A percentile compares a stretch with the other conserved stretches of the same genome.
Conservation (phyloP, 2,113 vertebrate genomes). For the Danio rerio region DNA sequence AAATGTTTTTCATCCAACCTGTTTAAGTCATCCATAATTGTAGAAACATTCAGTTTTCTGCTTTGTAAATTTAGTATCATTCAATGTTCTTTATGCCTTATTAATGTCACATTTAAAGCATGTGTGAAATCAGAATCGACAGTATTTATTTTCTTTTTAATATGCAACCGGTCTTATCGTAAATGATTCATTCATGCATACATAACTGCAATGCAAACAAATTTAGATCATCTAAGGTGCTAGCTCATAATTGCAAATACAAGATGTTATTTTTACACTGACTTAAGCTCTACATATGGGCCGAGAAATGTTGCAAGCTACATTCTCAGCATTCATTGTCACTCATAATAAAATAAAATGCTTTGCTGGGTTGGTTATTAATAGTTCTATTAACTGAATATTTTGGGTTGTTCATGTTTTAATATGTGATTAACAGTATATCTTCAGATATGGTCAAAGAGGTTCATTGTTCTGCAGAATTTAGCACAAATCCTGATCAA, state of each 20-base stretch:
- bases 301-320: not conserved
- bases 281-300: not conserved
- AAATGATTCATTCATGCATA: not conserved
- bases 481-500: too few species aligned
- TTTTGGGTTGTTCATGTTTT: not conserved
- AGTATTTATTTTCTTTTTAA: not conserved
- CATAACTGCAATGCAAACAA: not conserved
- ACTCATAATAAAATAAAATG: too few species aligned
- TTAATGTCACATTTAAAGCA: not conserved
- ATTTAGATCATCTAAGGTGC: not conserved
- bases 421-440: not conserved
- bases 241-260: not conserved
- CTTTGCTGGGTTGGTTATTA: too few species aligned
- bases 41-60: not conserved
- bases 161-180: not conserved
- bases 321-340: not conserved
- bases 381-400: too few species aligned
- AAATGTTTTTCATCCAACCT: not conserved
- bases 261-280: not conserved
- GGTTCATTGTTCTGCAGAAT: not conserved
- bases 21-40: not conserved
- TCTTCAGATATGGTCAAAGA: not conserved
- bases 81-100: not conserved
- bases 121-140: not conserved
- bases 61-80: not conserved